These are phyloP conservation scores for Listronotus oregonensis DNA, from an alignment of 1,140 invertebrate genomes.

Conservation along the genomic window DNA sequence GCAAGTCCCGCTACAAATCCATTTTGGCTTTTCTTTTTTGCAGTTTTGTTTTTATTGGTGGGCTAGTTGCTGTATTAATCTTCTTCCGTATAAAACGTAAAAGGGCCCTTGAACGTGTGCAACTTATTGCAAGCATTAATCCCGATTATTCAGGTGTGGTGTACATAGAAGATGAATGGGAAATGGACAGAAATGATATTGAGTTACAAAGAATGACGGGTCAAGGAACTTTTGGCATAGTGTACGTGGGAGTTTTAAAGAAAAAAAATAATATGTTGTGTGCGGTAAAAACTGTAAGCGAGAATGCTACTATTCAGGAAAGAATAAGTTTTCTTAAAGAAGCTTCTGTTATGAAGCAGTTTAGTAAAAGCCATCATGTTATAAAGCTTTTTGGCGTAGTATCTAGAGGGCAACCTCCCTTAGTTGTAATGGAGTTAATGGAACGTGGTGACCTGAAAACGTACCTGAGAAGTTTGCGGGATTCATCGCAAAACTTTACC, in stretches of 20 bases:
- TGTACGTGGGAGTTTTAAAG: slow-evolving; percentile 51
- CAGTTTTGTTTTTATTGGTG: slow-evolving; percentile 52
- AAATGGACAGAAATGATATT: slow-evolving; percentile 84
- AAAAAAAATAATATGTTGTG: slow-evolving; percentile 67
- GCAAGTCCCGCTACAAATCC: background rate
- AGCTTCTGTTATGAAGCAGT: slow-evolving; percentile 94
- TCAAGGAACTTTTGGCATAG: slow-evolving; percentile 95
- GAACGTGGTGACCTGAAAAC: slow-evolving; percentile 72
- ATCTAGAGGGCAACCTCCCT: slow-evolving; percentile 66
- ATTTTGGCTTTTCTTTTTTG: slow-evolving; percentile 40
- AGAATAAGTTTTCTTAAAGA: slow-evolving; percentile 91
- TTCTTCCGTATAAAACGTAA: slow-evolving; percentile 40
- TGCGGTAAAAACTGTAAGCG: slow-evolving; percentile 94
- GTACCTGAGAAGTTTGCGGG: slow-evolving; percentile 61
- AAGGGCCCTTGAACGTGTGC: slow-evolving; percentile 54
- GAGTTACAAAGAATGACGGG: slow-evolving; percentile 80
- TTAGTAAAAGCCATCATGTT: slow-evolving; percentile 66
- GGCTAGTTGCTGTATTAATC: slow-evolving; percentile 46
- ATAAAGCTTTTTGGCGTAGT: slow-evolving; percentile 75
- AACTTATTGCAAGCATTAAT: slow-evolving; percentile 75
- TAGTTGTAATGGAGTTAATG: slow-evolving; percentile 81
- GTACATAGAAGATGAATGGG: slow-evolving; percentile 94
- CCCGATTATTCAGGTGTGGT: slow-evolving; percentile 76
- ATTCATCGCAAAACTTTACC: slow-evolving; percentile 49
- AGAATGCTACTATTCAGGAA: slow-evolving; percentile 80